Base-by-base conservation (phyloP, 2,113 vertebrate genomes). In the Martes martes region DNA sequence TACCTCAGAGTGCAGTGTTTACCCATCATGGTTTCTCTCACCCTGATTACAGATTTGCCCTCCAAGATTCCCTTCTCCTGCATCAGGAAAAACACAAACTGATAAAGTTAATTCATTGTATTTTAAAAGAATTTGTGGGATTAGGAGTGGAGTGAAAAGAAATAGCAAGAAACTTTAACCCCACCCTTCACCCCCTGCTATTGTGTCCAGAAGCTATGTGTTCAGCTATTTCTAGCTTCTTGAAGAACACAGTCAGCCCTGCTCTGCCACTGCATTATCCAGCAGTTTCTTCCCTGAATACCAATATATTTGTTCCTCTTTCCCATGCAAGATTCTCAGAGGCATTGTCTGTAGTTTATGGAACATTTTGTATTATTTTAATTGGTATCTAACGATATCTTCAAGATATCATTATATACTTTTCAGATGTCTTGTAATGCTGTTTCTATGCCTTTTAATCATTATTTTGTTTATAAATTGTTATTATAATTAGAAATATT, bases 391-490 rank as follows among this genome's bases (percentile, higher is more conserved):
- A 76, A 55, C 4, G 59, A 59, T 67, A 50, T 74, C 84, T 79
- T 67, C 1, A 84, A 85, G 36, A n/a, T 90, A 39, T 7, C 15
- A 50, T 80, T 90, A 76, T 11, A 79, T 31, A 67, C 24, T 42
- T 92, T 95, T 59, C 71, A 94, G 31, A 69, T 45, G 26, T 84
- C 23, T 47, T 47, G 0, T 36, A 92, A 55, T 31, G 42, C 26
- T 88, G 90, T 90, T 92, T 81, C 26, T 28, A 55, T 28, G 19
- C 47, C n/a, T 94, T 21, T 61, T 84, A 33, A 45, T 87, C 36
- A 85, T 69, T 65, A 86, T 74, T 85, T 80, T 79, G 14, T 42
- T 85, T n/a, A 82, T 63, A 88, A 90, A 63, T 74, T 76, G 73
- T 61, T 81, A 59, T 45, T 90, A 42, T 74, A 76, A 86, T 84